Base-by-base conservation (phyloP, 2,113 vertebrate genomes). In the Raphicerus campestris region DNA sequence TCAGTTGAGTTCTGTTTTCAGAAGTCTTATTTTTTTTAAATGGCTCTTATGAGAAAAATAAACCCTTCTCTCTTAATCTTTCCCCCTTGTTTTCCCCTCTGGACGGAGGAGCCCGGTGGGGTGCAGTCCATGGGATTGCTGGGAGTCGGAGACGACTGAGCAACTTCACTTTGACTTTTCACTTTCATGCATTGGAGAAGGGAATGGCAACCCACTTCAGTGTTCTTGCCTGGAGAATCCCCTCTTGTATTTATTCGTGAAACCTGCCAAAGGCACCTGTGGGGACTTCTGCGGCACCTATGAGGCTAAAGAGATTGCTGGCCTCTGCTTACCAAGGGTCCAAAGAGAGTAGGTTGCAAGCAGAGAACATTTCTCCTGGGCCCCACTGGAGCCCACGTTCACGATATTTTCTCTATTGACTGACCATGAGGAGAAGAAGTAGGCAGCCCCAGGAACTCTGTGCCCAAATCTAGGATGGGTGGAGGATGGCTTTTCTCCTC, bases 1-100 rank as follows among this genome's bases (percentile, higher is more conserved):
- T 87, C 75, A 19, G 84, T 30, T 90, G 90, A 90, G 42, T 95
- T 94, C 42, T 93, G 66, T 55, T 96, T 82, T 92, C 51, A 49
- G 53, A 78, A 75, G 78, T 58, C 24, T 90, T 87, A 82, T n/a
- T 90, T 47, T 19, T 13, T 0, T 63, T 75, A 92, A 92, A n/a
- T 28, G 61, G 22, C n/a, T 39, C 39, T 82, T 28, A 4, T n/a
- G 32, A 93, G 70, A 82, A 88, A 77, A 75, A 85, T 14, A 78
- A 95, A 87, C 30, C 8, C 32, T 78, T 88, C 32, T 20, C 24
- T 63, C 22, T 35, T 53, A 60, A 55, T 45, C 28, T 61, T 87
- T 19, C 63, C 24, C 14, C 15, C 42, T 60, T 39, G n/a, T 53
- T n/a, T 22, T 35, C 4, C 24, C n/a, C 15, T 81, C 80, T 89